Percentiles rank a stretch among this genome's conserved stretches.
Conservation (phyloP, 1,140 invertebrate species). For the Tetraneura akinire region DNA sequence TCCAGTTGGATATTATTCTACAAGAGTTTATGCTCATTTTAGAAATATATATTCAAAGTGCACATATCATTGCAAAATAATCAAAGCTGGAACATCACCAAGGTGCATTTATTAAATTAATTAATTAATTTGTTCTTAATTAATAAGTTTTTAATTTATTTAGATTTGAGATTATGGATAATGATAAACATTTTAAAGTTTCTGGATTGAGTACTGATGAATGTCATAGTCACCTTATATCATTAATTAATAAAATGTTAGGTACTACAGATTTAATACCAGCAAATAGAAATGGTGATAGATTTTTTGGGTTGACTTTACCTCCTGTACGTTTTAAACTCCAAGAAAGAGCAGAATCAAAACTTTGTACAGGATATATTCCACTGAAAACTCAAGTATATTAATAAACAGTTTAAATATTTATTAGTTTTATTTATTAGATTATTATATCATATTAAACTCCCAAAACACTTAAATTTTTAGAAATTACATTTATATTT, state of each 20-base stretch:
- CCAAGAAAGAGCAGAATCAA: slow-evolving; percentile 21
- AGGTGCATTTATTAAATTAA: slow-evolving; percentile 59
- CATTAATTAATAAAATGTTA: slow-evolving; percentile 41
- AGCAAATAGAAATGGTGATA: slow-evolving; percentile 35
- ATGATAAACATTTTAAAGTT: slow-evolving; percentile 41
- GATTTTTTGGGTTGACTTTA: slow-evolving; percentile 37
- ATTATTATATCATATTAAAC: no score
- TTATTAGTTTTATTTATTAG: no score
- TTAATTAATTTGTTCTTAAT: not conserved
- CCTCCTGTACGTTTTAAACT: slow-evolving; percentile 19
- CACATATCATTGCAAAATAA: slow-evolving; percentile 80
- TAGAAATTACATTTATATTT: no score
- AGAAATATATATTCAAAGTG: slow-evolving; percentile 72
- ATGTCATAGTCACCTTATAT: slow-evolving; percentile 44
- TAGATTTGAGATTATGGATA: slow-evolving; percentile 46
- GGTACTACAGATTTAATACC: slow-evolving; percentile 29
- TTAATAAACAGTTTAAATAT: not conserved
- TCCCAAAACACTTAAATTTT: no score
- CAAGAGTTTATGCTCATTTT: slow-evolving; percentile 74
- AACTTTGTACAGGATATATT: slow-evolving; percentile 32
- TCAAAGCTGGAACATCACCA: slow-evolving; percentile 71
- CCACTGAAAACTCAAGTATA: slow-evolving; percentile 14
- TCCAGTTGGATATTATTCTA: slow-evolving; percentile 79
- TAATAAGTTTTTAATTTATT: not conserved
- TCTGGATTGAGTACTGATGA: slow-evolving; percentile 33